These are phyloP conservation scores for Orchesella flavescens DNA, from an alignment of 2,888 invertebrate species.

Conservation along the genomic window DNA sequence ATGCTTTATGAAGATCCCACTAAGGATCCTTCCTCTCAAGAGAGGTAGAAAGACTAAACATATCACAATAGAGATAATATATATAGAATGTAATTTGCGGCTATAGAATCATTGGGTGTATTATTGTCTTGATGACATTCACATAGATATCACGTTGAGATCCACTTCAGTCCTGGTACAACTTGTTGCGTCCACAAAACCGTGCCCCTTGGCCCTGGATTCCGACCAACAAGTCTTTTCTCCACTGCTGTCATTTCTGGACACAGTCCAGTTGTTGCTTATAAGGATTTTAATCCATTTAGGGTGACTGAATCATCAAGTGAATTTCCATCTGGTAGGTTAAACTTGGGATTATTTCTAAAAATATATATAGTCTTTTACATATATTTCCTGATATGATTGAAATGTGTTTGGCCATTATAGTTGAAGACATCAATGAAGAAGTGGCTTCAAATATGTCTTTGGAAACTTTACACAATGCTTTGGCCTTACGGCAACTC, in stretches of 20 bases:
- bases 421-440: no score
- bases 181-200: constrained; percentile 97
- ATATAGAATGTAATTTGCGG: no score
- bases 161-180: constrained; percentile 98
- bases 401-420: no score
- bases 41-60: constrained; percentile 75
- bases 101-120: no score
- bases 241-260: constrained; percentile 97
- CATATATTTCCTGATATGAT: no score
- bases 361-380: no score
- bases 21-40: constrained; percentile 92
- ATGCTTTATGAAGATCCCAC: no score
- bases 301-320: constrained; percentile 78
- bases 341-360: no score
- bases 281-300: constrained; percentile 91
- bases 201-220: constrained; percentile 92
- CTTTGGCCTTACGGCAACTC: constrained; percentile 91
- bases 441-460: no score
- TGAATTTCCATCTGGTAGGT: constrained; percentile 21
- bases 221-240: constrained; percentile 93
- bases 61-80: not conserved
- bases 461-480: constrained; percentile 98
- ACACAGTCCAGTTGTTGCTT: constrained; percentile 81
- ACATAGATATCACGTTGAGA: constrained; percentile 98
- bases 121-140: no score